Base-by-base conservation (phyloP, 2,888 invertebrate species). In the Eupeodes latifasciatus region DNA sequence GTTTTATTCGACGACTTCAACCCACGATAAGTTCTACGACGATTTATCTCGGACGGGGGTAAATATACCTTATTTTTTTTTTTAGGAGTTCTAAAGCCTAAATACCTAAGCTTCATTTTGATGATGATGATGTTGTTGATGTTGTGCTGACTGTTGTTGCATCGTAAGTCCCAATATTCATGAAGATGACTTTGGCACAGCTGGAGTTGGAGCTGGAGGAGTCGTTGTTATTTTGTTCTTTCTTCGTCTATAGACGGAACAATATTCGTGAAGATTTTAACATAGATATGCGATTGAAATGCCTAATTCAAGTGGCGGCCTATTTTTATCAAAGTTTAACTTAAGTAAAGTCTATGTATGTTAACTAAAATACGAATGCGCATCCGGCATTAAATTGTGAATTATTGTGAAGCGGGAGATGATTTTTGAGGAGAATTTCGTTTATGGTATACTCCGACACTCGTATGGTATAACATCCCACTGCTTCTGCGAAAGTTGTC, bases 261-360 rank as follows among this genome's bases (percentile, higher is more conserved):
- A 72, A 57, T 67, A 69, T 71, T 88, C 88, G 88, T 88, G 88
- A 81, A 71, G 85, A 84, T 85, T 85, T 88, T 88, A 85, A 81
- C 85, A 88, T 88, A 88, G 81, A 88, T 85, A 88, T 78, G 74
- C 88, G 81, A 75, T 81, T 77, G 81, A 81, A 78, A 69, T 85
- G 77, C 62, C 84, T 85, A 85, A 88, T 88, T 78, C 77, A 19
- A 76, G 84, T 77, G 72, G 81, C 55, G 81, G 76, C 84, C 79
- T 83, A 69, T 75, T 79, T 81, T 64, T 67, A 12, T 66, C 10
- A 44, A 27, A 27, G 19, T 7, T 6, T 12, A 12, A 49, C 44
- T 34, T 47, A 36, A n/a, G 5, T 3, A 27, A 66, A n/a, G 34
- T 9, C 9, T 47, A 47, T 16, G 47, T 4, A 40, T 47, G 36